phyloP scores from a whole-genome alignment of 1,140 invertebrate genomes.

The Mactra quadrangularis region DNA sequence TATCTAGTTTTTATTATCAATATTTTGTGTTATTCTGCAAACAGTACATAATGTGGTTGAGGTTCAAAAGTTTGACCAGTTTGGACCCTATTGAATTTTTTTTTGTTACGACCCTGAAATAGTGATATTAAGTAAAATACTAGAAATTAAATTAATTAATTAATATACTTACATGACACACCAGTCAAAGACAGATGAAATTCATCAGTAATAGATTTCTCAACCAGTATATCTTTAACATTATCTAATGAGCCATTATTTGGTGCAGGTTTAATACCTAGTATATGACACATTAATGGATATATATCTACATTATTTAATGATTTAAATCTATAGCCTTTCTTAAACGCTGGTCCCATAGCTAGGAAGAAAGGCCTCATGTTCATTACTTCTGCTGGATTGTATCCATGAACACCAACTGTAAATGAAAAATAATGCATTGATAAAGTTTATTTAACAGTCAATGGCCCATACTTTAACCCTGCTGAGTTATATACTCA shows the following conservation, averaged over 20 bases:
- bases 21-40: too few species aligned
- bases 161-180: slow-evolving; percentile 56
- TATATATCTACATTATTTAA: slow-evolving; percentile 88
- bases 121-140: too few species aligned
- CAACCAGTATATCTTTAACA: slow-evolving; percentile 52
- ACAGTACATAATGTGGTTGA: too few species aligned
- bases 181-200: slow-evolving; percentile 30
- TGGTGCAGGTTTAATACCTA: slow-evolving; percentile 77
- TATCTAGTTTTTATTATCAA: too few species aligned
- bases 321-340: slow-evolving; percentile 84
- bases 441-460: too few species aligned
- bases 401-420: slow-evolving; percentile 71
- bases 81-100: too few species aligned
- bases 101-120: too few species aligned
- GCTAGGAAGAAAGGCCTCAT: slow-evolving; percentile 90
- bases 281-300: slow-evolving; percentile 87
- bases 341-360: slow-evolving; percentile 87
- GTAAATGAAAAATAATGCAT: not conserved
- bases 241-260: slow-evolving; percentile 74
- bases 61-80: too few species aligned
- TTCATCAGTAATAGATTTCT: slow-evolving; percentile 28
- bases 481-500: too few species aligned
- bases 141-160: too few species aligned
- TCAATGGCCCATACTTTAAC: too few species aligned
- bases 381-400: slow-evolving; percentile 63